Evolutionary conservation across 2,888 invertebrate genomes (phyloP).

Genomic region (Diplazon laetatorius): DNA sequence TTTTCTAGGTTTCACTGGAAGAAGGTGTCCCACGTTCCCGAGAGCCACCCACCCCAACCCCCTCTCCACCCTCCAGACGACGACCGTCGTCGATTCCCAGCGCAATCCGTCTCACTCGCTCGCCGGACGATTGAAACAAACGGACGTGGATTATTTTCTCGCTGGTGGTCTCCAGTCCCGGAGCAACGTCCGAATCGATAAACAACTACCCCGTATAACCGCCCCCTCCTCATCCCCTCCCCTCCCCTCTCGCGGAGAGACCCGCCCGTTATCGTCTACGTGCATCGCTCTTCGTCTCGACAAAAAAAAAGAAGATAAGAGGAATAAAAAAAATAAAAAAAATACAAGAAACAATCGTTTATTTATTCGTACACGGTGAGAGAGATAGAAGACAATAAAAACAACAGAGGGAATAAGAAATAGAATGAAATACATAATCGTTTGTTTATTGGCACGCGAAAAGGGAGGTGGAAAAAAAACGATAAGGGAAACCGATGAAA

Average conservation of each 20-base stretch:
- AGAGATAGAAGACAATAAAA: conserved; percentile 9
- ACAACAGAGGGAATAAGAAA: not conserved
- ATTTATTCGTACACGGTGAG: conserved; percentile 23
- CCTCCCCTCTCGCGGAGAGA: not conserved
- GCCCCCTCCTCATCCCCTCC: conserved; percentile 17
- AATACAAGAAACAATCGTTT: too few species aligned
- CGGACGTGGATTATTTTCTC: conserved; percentile 57
- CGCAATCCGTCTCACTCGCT: conserved; percentile 36
- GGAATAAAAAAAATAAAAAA: too few species aligned
- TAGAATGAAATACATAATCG: too few species aligned
- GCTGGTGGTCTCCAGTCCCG: conserved; percentile 45
- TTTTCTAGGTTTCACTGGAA: conserved; percentile 13
- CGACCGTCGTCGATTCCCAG: conserved; percentile 1
- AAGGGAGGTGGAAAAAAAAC: too few species aligned
- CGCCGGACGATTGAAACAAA: conserved; percentile 55
- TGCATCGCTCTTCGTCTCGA: not conserved
- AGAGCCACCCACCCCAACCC: too few species aligned
- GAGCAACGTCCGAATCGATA: conserved; percentile 48
- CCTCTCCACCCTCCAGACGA: not conserved
- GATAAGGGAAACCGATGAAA: too few species aligned
- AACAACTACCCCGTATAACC: conserved; percentile 40
- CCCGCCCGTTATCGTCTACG: not conserved
- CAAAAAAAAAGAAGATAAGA: too few species aligned
- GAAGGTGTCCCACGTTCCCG: conserved; percentile 8
- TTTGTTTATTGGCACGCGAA: too few species aligned